These are phyloP conservation scores for Salmo trutta DNA, from an alignment of 2,797 vertebrate species.

Conservation along the genomic window DNA sequence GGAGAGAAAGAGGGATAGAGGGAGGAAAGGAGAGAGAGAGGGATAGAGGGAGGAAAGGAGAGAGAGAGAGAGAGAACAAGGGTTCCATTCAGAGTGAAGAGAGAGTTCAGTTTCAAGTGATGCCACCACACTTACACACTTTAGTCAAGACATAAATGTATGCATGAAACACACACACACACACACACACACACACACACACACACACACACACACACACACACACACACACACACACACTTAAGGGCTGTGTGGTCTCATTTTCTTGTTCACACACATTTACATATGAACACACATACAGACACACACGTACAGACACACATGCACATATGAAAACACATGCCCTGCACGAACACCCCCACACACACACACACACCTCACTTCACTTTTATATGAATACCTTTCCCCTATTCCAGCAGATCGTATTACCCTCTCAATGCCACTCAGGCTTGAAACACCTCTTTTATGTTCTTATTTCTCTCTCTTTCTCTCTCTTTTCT, in stretches of 20 bases:
- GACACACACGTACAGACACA: constrained; percentile 8
- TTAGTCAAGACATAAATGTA: no score
- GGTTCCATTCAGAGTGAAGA: constrained; percentile 23
- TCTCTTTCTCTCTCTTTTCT: not conserved
- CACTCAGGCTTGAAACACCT: not conserved
- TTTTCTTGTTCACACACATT: constrained; percentile 42
- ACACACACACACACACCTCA: not conserved
- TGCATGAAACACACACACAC: not conserved
- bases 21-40: not conserved
- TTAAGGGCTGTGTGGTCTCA: no score
- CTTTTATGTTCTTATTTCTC: not conserved
- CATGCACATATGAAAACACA: constrained; percentile 13
- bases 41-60: not conserved
- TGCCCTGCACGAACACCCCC: not conserved
- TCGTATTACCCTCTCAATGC: not conserved
- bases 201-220: not conserved
- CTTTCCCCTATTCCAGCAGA: not conserved
- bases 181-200: not conserved
- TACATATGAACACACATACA: constrained; percentile 63
- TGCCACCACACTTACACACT: no score
- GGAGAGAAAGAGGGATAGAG: constrained; percentile 4
- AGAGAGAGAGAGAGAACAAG: not conserved
- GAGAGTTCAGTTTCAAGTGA: constrained; percentile 58
- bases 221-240: no score
- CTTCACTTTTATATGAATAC: not conserved